phyloP scores from a whole-genome alignment of 2,888 invertebrate genomes.

The Drosophila kokeensis region DNA sequence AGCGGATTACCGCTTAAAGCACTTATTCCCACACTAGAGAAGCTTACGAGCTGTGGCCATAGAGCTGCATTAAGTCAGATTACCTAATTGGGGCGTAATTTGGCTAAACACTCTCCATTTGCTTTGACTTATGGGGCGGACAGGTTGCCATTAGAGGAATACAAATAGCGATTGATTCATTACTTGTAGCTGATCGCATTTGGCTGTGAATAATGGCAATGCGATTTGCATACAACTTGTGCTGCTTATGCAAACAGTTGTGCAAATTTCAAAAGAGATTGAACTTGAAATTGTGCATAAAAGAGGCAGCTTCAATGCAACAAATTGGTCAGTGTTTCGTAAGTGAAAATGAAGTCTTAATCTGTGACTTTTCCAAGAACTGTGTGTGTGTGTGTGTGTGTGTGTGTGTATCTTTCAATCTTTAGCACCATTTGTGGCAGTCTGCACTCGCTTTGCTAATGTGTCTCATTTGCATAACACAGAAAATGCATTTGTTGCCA shows the following conservation, averaged over 20 bases:
- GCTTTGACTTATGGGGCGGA: conserved; percentile 39
- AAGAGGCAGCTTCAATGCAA: not conserved
- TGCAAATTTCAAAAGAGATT: conserved; percentile 46
- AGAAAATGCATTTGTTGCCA: conserved; percentile 63
- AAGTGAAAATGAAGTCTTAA: conserved; percentile 14
- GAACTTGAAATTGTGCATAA: conserved; percentile 48
- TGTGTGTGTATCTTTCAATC: conserved; percentile 25
- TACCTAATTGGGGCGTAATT: conserved; percentile 43
- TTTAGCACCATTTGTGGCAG: conserved; percentile 41
- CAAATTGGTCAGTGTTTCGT: conserved; percentile 31
- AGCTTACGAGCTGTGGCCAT: conserved; percentile 15
- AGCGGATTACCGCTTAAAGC: conserved; percentile 5
- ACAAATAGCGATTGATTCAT: conserved; percentile 27
- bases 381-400: not conserved
- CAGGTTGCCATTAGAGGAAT: conserved; percentile 24
- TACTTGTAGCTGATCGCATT: not conserved
- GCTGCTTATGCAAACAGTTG: conserved; percentile 68
- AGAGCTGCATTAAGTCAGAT: not conserved
- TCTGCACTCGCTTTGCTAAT: conserved; percentile 51
- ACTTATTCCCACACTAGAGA: conserved; percentile 27
- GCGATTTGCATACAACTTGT: conserved; percentile 20
- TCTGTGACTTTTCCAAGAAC: not conserved
- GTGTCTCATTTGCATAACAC: conserved; percentile 73
- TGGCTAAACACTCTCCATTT: conserved; percentile 38
- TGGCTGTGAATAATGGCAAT: conserved; percentile 39